Evolutionary conservation across 2,113 vertebrate genomes (phyloP), one percentile per base, ranked within the genome.

Genomic region (Uropsilus gracilis): DNA sequence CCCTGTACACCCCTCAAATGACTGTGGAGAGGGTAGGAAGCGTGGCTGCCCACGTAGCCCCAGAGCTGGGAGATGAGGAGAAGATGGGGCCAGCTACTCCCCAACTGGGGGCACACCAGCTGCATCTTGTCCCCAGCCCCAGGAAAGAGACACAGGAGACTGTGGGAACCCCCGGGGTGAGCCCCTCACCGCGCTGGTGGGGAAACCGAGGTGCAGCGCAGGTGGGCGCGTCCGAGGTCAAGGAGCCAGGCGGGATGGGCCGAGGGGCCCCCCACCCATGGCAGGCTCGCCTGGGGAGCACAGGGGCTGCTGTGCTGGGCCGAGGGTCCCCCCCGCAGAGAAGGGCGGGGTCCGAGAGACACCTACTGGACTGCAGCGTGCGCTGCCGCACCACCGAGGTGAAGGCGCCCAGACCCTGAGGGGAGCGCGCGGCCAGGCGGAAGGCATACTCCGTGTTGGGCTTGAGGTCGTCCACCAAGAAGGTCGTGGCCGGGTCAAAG

Each of bases 361-460:
- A 99, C 99, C 98, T 99, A 99, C 99, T 99, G 98, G 99, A 99
- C 99, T 99, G 99, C 97, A 99, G 98, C 91, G 99, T 99, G 98
- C 98, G 99, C 98, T 99, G 99, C 48, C 98, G 98, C 97, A 99
- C 98, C 96, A 99, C 99, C 94, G 99, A 99, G 97, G 99, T 99
- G 98, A 99, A 99, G 97, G 99, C 99, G 88, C 99, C 99, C 42
- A 99, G 98, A 98, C 99, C 99, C 97, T 99, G 99, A 48, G 97
- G 98, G 11, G 99, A 99, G 97, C 99, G 98, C 63, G 99, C 99
- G 11, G 99, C 99, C 98, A 99, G 98, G 64, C 99, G 99, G 98
- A 99, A 99, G 97, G 98, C 98, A 97, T 99, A 99, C 96, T 99
- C 99, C 42, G 99, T 99, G 98, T 99, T 99, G 85, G 99, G 99